A percentile compares a stretch with the other conserved stretches of the same genome.
Conservation (phyloP, 2,888 invertebrate genomes). For the Corythucha ciliata region DNA sequence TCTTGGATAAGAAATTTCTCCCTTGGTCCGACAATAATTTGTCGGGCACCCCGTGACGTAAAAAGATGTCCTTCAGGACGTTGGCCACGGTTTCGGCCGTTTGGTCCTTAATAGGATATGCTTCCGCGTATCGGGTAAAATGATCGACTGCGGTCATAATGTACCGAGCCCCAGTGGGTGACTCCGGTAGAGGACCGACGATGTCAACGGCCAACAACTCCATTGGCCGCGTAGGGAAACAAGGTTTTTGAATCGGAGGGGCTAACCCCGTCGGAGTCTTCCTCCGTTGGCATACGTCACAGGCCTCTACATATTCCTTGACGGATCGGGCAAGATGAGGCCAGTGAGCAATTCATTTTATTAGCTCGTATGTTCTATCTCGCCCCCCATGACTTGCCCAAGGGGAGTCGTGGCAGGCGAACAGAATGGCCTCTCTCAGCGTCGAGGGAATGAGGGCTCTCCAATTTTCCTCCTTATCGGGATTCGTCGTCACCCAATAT, state of each 20-base stretch:
- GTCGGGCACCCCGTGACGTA: slow-evolving; percentile 40
- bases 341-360: slow-evolving; percentile 37
- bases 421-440: not conserved
- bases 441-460: slow-evolving; percentile 4
- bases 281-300: slow-evolving; percentile 38
- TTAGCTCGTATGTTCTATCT: slow-evolving; percentile 33
- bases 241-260: slow-evolving; percentile 38
- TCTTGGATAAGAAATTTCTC: slow-evolving; percentile 36
- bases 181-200: slow-evolving; percentile 38
- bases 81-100: slow-evolving; percentile 38
- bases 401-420: slow-evolving; percentile 30
- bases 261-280: slow-evolving; percentile 33
- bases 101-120: slow-evolving; percentile 38
- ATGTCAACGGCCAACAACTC: slow-evolving; percentile 38
- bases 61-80: slow-evolving; percentile 37
- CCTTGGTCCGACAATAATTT: slow-evolving; percentile 41
- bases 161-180: slow-evolving; percentile 37
- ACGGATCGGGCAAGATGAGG: slow-evolving; percentile 38
- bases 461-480: not conserved
- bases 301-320: slow-evolving; percentile 36
- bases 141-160: slow-evolving; percentile 37
- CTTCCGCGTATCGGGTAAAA: slow-evolving; percentile 36
- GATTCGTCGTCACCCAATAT: not conserved
- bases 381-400: slow-evolving; percentile 36
- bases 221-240: slow-evolving; percentile 34